These are phyloP conservation scores for Pseudolaguvia tuberculata DNA, from an alignment of 2,113 vertebrate genomes.

Conservation along the genomic window DNA sequence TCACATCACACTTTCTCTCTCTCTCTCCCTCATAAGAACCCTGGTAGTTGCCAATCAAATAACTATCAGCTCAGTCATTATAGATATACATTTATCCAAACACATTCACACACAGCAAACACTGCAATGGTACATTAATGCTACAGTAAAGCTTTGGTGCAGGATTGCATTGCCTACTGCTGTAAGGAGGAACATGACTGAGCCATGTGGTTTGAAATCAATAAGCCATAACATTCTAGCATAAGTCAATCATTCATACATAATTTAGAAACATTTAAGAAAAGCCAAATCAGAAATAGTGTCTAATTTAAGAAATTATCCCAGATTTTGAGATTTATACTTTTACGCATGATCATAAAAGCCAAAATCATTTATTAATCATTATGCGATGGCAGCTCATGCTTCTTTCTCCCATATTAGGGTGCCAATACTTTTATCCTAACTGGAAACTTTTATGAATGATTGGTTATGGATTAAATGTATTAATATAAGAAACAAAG, in stretches of 20 bases:
- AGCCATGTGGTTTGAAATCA: neutral
- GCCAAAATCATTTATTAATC: neutral
- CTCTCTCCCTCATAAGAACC: constrained; percentile 25
- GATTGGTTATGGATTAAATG: neutral
- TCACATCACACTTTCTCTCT: constrained; percentile 49
- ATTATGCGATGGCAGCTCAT: neutral
- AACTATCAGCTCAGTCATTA: constrained; percentile 3
- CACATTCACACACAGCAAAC: neutral
- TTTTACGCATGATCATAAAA: neutral
- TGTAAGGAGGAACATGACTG: constrained; percentile 14
- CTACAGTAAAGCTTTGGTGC: constrained; percentile 9
- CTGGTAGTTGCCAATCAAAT: constrained; percentile 35
- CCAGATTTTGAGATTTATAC: neutral
- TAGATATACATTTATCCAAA: neutral
- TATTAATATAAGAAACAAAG: neutral
- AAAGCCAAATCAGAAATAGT: too few species aligned
- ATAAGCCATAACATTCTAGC: too few species aligned
- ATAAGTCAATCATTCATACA: too few species aligned
- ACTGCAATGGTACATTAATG: neutral
- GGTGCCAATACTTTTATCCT: too few species aligned
- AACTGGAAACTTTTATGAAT: neutral
- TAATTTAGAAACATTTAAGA: too few species aligned
- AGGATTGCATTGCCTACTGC: constrained; percentile 8
- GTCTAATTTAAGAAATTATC: neutral
- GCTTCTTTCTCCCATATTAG: neutral